Evolutionary conservation across 2,888 invertebrate species (phyloP), one percentile per base, ranked within the genome.

Genomic region (Erebia ligea): DNA sequence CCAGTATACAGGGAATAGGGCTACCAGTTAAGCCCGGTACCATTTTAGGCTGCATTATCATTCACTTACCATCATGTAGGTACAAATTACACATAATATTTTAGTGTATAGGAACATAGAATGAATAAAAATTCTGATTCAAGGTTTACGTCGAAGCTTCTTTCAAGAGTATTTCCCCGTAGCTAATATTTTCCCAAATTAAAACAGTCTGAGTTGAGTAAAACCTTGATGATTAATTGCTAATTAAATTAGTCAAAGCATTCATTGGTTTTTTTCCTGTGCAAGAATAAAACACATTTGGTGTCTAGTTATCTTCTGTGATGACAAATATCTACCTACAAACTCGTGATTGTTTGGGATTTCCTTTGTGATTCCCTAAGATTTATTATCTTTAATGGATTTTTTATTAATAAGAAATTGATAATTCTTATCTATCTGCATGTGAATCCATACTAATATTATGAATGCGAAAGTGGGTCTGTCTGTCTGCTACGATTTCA

Each of bases 341-440:
- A 62, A 45, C 17, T 61, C 48, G 48, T 62, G 19, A 48, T 62
- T 42, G 15, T 15, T 9, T 48, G 62, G 62, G 48, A 62, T 48
- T 62, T 45, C 62, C 62, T 45, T 45, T 48, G 45, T 21, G 62
- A 48, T 45, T 48, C 48, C 21, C 21, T 62, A 21, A 62, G 48
- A 21, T 13, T 40, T 42, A 40, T 17, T 59, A 11, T 17, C 10
- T 42, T 15, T 62, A 45, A 48, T 48, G 45, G 8, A 62, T 62
- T 61, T 45, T 11, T 40, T 58, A 9, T 9, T 59, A 19, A 19
- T 59, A 17, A 40, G n/a, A 58, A 34, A 58, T n/a, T 40, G n/a
- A 58, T 15, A n/a, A 50, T 50, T 9, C 17, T 17, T 45, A 45
- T 13, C 13, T 11, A 45, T 2, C 13, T 11, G 13, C 45, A 45